These are phyloP conservation scores for Sarcophaga peregrina DNA, from an alignment of 1,140 invertebrate genomes.

Conservation along the genomic window DNA sequence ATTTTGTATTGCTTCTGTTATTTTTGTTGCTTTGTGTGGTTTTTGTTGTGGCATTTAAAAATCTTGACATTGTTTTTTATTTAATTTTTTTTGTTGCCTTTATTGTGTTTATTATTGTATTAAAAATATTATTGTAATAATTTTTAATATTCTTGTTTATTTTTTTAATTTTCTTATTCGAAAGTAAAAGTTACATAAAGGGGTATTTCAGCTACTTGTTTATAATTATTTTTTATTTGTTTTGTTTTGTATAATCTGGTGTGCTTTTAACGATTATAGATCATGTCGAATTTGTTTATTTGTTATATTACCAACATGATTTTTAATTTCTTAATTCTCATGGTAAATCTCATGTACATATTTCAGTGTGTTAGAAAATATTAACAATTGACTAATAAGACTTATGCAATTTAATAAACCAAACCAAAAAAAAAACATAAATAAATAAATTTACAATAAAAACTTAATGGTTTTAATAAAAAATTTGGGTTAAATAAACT, in stretches of 20 bases:
- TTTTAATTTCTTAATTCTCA: slow-evolving; percentile 26
- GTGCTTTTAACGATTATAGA: background rate
- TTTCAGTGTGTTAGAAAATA: too few species aligned
- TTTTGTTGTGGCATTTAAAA: background rate
- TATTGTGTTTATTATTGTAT: too few species aligned
- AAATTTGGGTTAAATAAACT: too few species aligned
- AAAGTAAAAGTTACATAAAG: slow-evolving; percentile 17
- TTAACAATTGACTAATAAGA: too few species aligned
- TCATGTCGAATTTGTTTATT: slow-evolving; percentile 20
- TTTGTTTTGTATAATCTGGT: too few species aligned
- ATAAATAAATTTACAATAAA: too few species aligned
- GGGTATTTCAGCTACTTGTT: background rate
- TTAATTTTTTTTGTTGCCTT: too few species aligned
- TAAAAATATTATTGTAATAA: too few species aligned
- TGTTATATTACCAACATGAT: background rate
- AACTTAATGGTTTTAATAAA: too few species aligned
- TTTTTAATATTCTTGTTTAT: background rate
- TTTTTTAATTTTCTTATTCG: background rate
- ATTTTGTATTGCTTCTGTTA: background rate
- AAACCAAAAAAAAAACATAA: too few species aligned
- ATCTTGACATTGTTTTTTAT: slow-evolving; percentile 12
- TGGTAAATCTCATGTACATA: background rate
- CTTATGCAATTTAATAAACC: too few species aligned
- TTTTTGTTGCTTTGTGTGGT: background rate
- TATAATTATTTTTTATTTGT: too few species aligned